Base-by-base conservation (phyloP, 92 coral and sea anemone species). In the Meandrina meandrites region DNA sequence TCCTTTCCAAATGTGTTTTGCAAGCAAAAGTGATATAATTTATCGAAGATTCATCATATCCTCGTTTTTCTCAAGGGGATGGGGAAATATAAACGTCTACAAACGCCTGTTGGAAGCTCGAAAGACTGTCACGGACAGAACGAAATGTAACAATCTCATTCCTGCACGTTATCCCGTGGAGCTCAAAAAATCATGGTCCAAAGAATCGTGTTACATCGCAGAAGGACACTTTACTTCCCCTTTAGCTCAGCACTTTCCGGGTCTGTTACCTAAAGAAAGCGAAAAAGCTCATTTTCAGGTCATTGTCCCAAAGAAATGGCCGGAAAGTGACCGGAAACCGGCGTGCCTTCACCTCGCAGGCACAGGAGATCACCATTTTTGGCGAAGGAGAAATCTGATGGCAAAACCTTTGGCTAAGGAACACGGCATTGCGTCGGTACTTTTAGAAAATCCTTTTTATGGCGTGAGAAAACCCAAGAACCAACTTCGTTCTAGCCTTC, bases 191-290 rank as follows among this genome's bases (percentile, higher is more conserved):
- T 89, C 90, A 9, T 90, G 95, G 93, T 91, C 89, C 75, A 93
- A 76, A 19, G 99, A 97, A 42, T 77, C 94, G 24, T 92, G 90
- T 97, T 90, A 91, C 81, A 82, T 97, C 73, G 94, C 96, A 34
- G 98, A 97, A 31, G 99, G 99, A 60, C 97, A 93, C 70, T 97
- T 97, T 64, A 68, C 91, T 53, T 97, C 99, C 32, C 99, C 99
- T 71, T 87, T 97, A 15, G 98, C 96, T n/a, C 88, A 92, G 34
- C 84, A 90, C 64, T 79, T 95, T 67, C 94, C 98, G 18, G 97
- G 94, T 24, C 35, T 97, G 75, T 84, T 97, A 51, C 99, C 99
- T 17, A 88, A 91, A 84, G 98, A 97, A 88, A 97, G 99, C 81
- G 96, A 95, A 89, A 80, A 81, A 76, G 99, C 99, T 84, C 76